These are phyloP conservation scores for Cynodonichthys magdalenae DNA, from an alignment of 2,797 vertebrate species.

Conservation along the genomic window DNA sequence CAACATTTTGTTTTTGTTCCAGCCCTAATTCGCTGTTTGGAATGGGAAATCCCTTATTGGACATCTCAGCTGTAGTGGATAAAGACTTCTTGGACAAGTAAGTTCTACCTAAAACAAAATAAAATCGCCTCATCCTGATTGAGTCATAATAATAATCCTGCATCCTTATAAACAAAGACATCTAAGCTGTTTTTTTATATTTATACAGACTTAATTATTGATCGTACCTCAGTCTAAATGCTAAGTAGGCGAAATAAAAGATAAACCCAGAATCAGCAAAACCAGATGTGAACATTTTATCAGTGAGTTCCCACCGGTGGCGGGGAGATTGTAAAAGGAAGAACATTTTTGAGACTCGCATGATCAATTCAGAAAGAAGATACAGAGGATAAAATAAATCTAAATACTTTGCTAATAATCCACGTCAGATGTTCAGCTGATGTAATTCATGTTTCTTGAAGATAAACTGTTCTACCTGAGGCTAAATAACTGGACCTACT, in stretches of 20 bases:
- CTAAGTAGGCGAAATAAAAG: background rate
- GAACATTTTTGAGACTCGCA: conserved; percentile 14
- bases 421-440: background rate
- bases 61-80: conserved; percentile 95
- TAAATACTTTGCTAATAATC: conserved; percentile 3
- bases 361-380: conserved; percentile 28
- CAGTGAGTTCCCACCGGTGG: background rate
- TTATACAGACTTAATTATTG: too few relatives aligned
- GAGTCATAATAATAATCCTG: background rate
- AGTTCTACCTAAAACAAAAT: conserved; percentile 63
- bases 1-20: conserved; percentile 57
- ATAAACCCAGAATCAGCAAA: background rate
- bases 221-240: background rate
- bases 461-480: background rate
- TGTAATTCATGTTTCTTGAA: conserved; percentile 9
- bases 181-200: too few relatives aligned
- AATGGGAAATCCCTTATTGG: conserved; percentile 97
- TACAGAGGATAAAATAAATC: conserved; percentile 6
- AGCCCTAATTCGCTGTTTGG: conserved; percentile 96
- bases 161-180: background rate
- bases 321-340: background rate
- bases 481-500: background rate
- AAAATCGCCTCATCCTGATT: background rate
- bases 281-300: background rate
- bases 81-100: conserved; percentile 99